phyloP scores from a whole-genome alignment of 2,888 invertebrate species.

The Catocala fraxini region DNA sequence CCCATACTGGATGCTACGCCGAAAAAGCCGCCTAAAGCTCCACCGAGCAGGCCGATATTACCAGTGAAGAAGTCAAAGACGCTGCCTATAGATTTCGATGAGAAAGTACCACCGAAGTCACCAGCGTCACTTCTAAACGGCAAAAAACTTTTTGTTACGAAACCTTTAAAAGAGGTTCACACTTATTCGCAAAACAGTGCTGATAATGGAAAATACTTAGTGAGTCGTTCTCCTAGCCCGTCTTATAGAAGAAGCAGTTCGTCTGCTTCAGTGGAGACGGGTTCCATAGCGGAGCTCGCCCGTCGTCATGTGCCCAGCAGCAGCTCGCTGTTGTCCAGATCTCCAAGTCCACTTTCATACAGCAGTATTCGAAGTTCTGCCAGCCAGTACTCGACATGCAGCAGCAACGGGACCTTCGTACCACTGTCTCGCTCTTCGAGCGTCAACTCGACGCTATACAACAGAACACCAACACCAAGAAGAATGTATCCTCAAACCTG shows the following conservation, averaged over 20 bases:
- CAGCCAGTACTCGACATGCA: constrained; percentile 83
- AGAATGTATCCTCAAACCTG: constrained; percentile 90
- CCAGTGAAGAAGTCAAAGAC: constrained; percentile 83
- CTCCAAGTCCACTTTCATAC: constrained; percentile 87
- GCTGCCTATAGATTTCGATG: constrained; percentile 80
- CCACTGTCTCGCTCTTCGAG: constrained; percentile 80
- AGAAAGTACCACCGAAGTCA: constrained; percentile 71
- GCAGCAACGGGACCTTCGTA: constrained; percentile 79
- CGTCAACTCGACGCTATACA: constrained; percentile 73
- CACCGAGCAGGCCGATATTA: constrained; percentile 71
- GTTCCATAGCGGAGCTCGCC: constrained; percentile 83
- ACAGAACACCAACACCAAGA: constrained; percentile 87
- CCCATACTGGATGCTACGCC: constrained; percentile 77
- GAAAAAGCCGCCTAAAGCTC: constrained; percentile 81
- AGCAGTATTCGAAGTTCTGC: constrained; percentile 75
- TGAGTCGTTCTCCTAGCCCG: constrained; percentile 76
- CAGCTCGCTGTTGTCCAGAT: constrained; percentile 80
- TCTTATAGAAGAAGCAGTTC: constrained; percentile 77
- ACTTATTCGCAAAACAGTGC: constrained; percentile 60
- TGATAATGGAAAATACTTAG: constrained; percentile 68
- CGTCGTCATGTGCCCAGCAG: constrained; percentile 73
- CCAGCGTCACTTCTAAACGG: constrained; percentile 68
- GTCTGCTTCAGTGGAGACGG: constrained; percentile 78
- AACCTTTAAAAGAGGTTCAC: constrained; percentile 80
- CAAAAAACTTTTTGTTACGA: constrained; percentile 77